Percentiles rank a stretch among this genome's conserved stretches.
phyloP scores from a whole-genome alignment of 2,797 vertebrate genomes.

The Lindbergichthys nudifrons region DNA sequence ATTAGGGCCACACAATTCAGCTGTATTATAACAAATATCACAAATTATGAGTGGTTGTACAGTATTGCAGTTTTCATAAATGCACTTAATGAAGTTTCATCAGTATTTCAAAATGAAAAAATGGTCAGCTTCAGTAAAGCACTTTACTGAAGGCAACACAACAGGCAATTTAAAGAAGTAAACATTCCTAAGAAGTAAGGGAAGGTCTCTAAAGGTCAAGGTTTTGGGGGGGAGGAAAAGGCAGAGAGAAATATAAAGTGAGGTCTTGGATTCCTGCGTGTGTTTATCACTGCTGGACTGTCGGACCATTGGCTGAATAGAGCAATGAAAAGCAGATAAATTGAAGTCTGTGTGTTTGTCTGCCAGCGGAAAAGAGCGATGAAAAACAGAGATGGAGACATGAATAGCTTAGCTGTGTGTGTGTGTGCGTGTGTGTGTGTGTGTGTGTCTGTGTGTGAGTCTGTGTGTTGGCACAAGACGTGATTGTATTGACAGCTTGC shows the following conservation, averaged over 20 bases:
- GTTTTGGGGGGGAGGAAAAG: background rate
- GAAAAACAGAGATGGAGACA: slow-evolving; percentile 43
- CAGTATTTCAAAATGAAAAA: too few relatives aligned
- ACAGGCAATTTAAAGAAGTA: background rate
- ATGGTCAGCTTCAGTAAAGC: too few relatives aligned
- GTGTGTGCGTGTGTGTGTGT: background rate
- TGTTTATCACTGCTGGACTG: slow-evolving; percentile 26
- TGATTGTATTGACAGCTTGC: slow-evolving; percentile 68
- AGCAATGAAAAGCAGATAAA: slow-evolving; percentile 62
- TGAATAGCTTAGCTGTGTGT: slow-evolving; percentile 40
- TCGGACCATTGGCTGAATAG: slow-evolving; percentile 46
- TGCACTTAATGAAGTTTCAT: too few relatives aligned
- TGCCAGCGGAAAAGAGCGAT: slow-evolving; percentile 38
- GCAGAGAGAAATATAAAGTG: slow-evolving; percentile 1
- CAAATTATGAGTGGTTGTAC: too few relatives aligned
- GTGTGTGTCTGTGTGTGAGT: slow-evolving; percentile 24
- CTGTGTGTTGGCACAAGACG: slow-evolving; percentile 22
- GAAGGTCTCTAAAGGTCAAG: background rate
- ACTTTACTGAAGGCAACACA: too few relatives aligned
- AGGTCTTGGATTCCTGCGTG: slow-evolving; percentile 23
- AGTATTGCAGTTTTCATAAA: too few relatives aligned
- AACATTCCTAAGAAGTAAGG: background rate
- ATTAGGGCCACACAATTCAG: too few relatives aligned
- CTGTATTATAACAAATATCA: too few relatives aligned
- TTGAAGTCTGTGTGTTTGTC: slow-evolving; percentile 35